These are phyloP conservation scores for Myotis myotis DNA, from an alignment of 2,797 vertebrate genomes.

Conservation along the genomic window DNA sequence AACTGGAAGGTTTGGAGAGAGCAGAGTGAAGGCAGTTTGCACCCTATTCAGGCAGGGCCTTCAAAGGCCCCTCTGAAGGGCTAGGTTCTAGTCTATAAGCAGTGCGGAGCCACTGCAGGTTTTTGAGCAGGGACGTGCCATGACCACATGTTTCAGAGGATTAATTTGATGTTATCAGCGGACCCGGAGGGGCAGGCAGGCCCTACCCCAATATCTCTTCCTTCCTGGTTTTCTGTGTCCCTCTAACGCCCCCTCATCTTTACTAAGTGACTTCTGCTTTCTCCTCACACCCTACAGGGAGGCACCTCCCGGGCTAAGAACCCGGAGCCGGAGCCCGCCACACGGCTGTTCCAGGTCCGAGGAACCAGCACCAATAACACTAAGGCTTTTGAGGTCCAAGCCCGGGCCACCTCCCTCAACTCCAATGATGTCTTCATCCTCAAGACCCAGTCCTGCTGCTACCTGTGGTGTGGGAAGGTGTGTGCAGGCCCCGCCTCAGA, in stretches of 20 bases:
- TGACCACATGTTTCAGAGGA: not conserved
- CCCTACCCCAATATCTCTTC: not conserved
- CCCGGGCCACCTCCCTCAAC: constrained; percentile 88
- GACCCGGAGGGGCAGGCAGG: not conserved
- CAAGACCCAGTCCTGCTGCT: constrained; percentile 88
- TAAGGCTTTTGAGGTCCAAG: constrained; percentile 88
- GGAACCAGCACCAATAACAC: constrained; percentile 89
- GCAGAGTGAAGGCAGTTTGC: not conserved
- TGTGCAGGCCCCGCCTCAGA: constrained; percentile 22
- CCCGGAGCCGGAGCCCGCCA: constrained; percentile 72
- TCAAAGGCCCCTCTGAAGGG: not conserved
- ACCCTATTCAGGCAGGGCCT: not conserved
- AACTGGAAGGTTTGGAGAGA: not conserved
- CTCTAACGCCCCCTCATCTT: too few species aligned
- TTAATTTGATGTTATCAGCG: not conserved
- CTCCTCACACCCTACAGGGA: constrained; percentile 78
- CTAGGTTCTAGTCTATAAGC: not conserved
- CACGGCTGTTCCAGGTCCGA: constrained; percentile 88
- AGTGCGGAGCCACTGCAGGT: not conserved
- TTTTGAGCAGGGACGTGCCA: not conserved
- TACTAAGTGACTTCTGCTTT: not conserved
- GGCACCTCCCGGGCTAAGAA: constrained; percentile 82
- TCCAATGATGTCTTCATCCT: constrained; percentile 93
- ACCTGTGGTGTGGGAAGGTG: constrained; percentile 93
- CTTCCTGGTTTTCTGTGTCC: not conserved